Conservation (phyloP, 2,888 invertebrate genomes). For the Cheilosia pagana region DNA sequence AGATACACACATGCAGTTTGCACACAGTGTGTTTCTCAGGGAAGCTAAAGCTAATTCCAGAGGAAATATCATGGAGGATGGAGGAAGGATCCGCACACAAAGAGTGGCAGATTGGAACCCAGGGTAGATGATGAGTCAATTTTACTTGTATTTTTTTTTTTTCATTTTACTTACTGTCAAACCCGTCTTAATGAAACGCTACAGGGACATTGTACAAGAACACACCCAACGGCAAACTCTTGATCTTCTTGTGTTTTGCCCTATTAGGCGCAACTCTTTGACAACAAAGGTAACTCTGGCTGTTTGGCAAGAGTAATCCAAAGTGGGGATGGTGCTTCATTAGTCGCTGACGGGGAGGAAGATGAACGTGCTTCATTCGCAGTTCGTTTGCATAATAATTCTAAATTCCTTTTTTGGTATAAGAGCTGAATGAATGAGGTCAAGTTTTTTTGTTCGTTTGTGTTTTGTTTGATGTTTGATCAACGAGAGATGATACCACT, state of each 20-base stretch:
- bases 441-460: conserved; percentile 61
- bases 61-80: conserved; percentile 48
- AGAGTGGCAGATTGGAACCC: conserved; percentile 29
- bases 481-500: conserved; percentile 48
- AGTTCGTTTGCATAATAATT: conserved; percentile 66
- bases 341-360: conserved; percentile 21
- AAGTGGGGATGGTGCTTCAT: conserved; percentile 29
- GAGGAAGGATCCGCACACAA: conserved; percentile 48
- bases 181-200: conserved; percentile 38
- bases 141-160: conserved; percentile 23
- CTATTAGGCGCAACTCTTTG: conserved; percentile 45
- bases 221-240: conserved; percentile 33
- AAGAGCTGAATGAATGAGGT: conserved; percentile 60
- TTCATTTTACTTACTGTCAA: conserved; percentile 35
- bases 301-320: conserved; percentile 65
- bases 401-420: conserved; percentile 29
- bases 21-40: background rate
- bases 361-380: conserved; percentile 52
- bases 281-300: conserved; percentile 60
- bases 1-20: background rate
- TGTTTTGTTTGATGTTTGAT: conserved; percentile 49
- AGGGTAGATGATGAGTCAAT: conserved; percentile 46
- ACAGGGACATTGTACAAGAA: background rate
- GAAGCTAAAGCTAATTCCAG: conserved; percentile 67
- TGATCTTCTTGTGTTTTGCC: conserved; percentile 46